Evolutionary conservation across 2,113 vertebrate species (phyloP).

Genomic region (Melanerpes formicivorus): DNA sequence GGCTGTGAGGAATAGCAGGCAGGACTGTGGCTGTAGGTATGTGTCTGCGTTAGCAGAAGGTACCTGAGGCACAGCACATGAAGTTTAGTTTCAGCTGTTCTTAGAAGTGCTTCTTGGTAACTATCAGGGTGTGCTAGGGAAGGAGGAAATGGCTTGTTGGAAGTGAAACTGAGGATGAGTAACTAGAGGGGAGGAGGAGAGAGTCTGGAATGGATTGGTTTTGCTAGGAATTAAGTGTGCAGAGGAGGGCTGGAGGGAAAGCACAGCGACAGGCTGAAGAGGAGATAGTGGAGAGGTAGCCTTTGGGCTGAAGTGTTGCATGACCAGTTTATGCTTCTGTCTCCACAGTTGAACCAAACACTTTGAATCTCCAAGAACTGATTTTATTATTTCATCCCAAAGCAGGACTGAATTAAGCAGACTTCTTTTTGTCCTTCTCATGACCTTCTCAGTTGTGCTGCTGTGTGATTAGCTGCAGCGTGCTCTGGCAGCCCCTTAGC

Average conservation of each 20-base stretch:
- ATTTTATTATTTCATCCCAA: background rate
- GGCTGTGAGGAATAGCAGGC: background rate
- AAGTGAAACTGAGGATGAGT: background rate
- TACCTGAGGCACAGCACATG: background rate
- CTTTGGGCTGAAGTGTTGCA: background rate
- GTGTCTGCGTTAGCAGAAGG: background rate
- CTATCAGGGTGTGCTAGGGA: background rate
- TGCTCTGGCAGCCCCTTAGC: conserved; percentile 2
- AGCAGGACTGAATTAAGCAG: background rate
- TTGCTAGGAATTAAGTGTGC: background rate
- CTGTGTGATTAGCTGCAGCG: conserved; percentile 21
- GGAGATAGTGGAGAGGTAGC: background rate
- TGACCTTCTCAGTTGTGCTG: background rate
- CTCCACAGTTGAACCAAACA: background rate
- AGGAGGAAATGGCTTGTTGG: background rate
- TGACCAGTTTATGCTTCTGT: background rate
- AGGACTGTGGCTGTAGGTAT: background rate
- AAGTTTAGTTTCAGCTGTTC: background rate
- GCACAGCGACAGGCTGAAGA: background rate
- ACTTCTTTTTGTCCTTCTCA: background rate
- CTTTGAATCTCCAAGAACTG: background rate
- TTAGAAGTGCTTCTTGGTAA: background rate
- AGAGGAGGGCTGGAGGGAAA: background rate
- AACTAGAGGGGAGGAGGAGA: background rate
- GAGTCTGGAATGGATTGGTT: background rate